phyloP scores from a whole-genome alignment of 2,888 invertebrate species.

The Trachelus iudaicus region DNA sequence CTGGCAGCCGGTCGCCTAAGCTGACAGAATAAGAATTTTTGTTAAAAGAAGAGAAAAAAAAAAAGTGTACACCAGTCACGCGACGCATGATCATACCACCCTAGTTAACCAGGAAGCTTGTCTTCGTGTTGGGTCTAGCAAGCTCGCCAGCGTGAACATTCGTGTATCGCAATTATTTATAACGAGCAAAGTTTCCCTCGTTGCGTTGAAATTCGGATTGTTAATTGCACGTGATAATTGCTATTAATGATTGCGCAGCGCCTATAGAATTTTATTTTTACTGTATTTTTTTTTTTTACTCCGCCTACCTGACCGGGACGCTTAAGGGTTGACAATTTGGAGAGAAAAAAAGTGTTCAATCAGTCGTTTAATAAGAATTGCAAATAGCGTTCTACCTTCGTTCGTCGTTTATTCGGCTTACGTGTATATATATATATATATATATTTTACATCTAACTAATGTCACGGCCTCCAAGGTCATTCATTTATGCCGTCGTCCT shows the following conservation, averaged over 20 bases:
- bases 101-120: not conserved
- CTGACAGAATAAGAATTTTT: conserved; percentile 37
- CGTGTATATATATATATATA: not conserved
- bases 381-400: not conserved
- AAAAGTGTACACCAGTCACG: conserved; percentile 42
- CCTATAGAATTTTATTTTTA: not conserved
- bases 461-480: not conserved
- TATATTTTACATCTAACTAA: not conserved
- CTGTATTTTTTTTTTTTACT: not conserved
- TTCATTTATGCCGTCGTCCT: not conserved
- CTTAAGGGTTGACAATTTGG: not conserved
- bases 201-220: conserved; percentile 32
- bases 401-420: not conserved
- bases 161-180: conserved; percentile 54
- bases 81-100: conserved; percentile 28
- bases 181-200: conserved; percentile 52
- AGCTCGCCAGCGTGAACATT: not conserved
- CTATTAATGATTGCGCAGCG: not conserved
- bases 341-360: not conserved
- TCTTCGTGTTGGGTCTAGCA: not conserved
- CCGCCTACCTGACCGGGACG: not conserved
- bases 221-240: conserved; percentile 44
- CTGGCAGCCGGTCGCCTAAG: conserved; percentile 5
- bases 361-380: not conserved
- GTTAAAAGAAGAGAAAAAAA: conserved; percentile 29